Evolutionary conservation across 2,797 vertebrate genomes (phyloP), one percentile per base, ranked within the genome.

Genomic region (Pipistrellus pipistrellus): DNA sequence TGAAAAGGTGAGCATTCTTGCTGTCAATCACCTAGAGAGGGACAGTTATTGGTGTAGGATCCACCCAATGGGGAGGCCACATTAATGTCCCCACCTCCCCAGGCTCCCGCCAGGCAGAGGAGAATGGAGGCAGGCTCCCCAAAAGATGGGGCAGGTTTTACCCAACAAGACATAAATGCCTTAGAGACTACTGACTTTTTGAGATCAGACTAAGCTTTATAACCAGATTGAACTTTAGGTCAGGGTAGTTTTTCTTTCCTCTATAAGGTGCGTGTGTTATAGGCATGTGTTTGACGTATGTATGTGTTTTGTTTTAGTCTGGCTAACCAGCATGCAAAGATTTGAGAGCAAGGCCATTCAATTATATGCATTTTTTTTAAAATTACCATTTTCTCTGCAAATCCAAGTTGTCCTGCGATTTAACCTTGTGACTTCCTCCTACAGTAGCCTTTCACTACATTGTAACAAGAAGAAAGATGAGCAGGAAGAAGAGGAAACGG

Each of bases 101-200:
- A 7, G 32, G 10, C 6, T 81, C 20, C 17, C 0, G 57, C 17
- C 38, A n/a, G 1, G 2, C 35, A 57, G 17, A 68, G 48, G 25
- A 57, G 30, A 8, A 14, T 1, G 2, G 0, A n/a, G 4, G 2
- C 3, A 3, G 25, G 0, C 0, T 72, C 17, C 23, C 32, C 44
- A 48, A 64, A 68, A 38, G 14, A 72, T 12, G 11, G 20, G 55
- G 17, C 14, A 30, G 1, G 5, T 55, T 80, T 78, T 73, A 80
- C 21, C 41, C 75, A 68, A 4, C 13, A 27, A 71, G 30, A 90
- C 13, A 76, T 27, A 46, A 35, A 85, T 23, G 6, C 53, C 14
- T 80, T 15, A 51, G 84, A 68, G 18, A 44, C 14, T 4, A 81
- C 48, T 69, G 53, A 30, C 53, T 41, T 68, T 85, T 44, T 59